A percentile compares a stretch with the other conserved stretches of the same genome.
Conservation (phyloP, 2,113 vertebrate species). For the Siniperca chuatsi region DNA sequence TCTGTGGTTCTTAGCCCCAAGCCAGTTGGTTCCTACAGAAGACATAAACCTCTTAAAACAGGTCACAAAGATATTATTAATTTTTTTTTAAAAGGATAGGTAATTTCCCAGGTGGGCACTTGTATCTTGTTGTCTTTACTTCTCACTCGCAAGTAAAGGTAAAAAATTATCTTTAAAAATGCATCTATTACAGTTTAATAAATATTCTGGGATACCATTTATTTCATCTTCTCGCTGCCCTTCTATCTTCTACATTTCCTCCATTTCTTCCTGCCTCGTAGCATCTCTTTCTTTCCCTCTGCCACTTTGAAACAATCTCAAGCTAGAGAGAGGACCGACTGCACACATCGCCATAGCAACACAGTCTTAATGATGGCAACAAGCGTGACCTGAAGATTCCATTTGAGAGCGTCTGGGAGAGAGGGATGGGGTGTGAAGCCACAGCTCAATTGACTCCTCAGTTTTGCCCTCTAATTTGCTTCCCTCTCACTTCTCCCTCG, state of each 20-base stretch:
- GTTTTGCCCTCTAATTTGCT: slow-evolving; percentile 78
- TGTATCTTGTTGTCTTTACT: not conserved
- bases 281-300: slow-evolving; percentile 48
- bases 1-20: not conserved
- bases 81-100: not conserved
- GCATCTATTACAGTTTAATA: not conserved
- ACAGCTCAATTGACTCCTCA: slow-evolving; percentile 79
- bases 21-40: not conserved
- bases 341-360: slow-evolving; percentile 79
- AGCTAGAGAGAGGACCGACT: slow-evolving; percentile 63
- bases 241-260: not conserved
- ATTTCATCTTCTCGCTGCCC: slow-evolving; percentile 5
- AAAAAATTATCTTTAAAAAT: not conserved
- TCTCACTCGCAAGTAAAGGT: not conserved
- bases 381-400: slow-evolving; percentile 79
- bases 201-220: not conserved
- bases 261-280: slow-evolving; percentile 35
- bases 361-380: slow-evolving; percentile 79
- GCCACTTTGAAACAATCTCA: slow-evolving; percentile 73
- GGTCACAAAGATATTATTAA: not conserved
- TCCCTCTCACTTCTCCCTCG: slow-evolving; percentile 61
- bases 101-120: not conserved
- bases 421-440: slow-evolving; percentile 74
- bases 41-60: not conserved
- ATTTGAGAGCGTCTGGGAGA: slow-evolving; percentile 71